These are phyloP conservation scores for Liolophura sinensis DNA, from an alignment of 1,140 invertebrate species.

Conservation along the genomic window DNA sequence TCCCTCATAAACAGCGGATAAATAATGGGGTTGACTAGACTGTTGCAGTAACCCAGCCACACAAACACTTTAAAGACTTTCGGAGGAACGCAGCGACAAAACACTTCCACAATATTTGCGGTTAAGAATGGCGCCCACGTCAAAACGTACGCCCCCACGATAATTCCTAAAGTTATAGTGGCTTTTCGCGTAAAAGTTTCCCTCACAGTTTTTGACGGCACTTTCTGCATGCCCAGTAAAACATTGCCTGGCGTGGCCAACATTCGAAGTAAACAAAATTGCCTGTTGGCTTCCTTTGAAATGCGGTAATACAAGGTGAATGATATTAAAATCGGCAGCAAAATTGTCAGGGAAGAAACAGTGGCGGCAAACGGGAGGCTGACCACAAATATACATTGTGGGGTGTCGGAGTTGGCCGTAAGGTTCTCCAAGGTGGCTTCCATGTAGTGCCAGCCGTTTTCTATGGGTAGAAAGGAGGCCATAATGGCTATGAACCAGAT, in stretches of 20 bases:
- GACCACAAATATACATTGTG: slow-evolving; percentile 43
- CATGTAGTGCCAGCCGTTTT: slow-evolving; percentile 78
- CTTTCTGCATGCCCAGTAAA: slow-evolving; percentile 35
- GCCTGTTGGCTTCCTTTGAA: slow-evolving; percentile 47
- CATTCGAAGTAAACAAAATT: slow-evolving; percentile 40
- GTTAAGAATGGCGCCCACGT: slow-evolving; percentile 98
- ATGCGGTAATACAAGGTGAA: slow-evolving; percentile 45
- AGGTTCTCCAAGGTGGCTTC: slow-evolving; percentile 36
- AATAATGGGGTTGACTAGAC: slow-evolving; percentile 96
- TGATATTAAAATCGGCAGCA: slow-evolving; percentile 46
- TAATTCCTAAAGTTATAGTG: slow-evolving; percentile 49
- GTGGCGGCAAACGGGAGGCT: slow-evolving; percentile 38
- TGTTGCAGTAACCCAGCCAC: slow-evolving; percentile 95
- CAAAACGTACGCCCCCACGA: slow-evolving; percentile 80
- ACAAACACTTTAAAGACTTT: slow-evolving; percentile 37
- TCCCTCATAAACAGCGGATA: slow-evolving; percentile 98
- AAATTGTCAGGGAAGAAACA: slow-evolving; percentile 39
- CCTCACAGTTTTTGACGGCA: slow-evolving; percentile 38
- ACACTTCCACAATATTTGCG: slow-evolving; percentile 91
- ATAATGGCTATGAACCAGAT: slow-evolving; percentile 95
- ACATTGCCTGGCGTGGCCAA: slow-evolving; percentile 40
- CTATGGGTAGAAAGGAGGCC: slow-evolving; percentile 96
- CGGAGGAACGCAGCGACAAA: slow-evolving; percentile 68
- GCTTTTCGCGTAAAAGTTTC: slow-evolving; percentile 50
- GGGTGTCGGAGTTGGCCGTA: slow-evolving; percentile 28